Percentiles rank a stretch among this genome's conserved stretches.
Conservation (phyloP, 2,113 vertebrate species). For the Tachysurus fulvidraco region DNA sequence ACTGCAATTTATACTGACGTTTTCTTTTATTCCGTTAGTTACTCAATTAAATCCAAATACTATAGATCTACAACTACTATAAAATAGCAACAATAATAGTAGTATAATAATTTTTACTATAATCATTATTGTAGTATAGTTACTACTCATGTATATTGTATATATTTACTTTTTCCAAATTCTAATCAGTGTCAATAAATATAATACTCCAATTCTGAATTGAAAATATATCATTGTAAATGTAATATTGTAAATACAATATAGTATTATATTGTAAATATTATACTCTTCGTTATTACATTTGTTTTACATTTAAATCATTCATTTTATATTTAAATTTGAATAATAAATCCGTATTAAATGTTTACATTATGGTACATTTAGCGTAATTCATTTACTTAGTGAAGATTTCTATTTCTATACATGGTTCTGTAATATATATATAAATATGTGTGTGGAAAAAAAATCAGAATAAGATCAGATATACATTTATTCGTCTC, state of each 20-base stretch:
- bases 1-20: background rate
- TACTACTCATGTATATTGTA: too few relatives aligned
- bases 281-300: too few relatives aligned
- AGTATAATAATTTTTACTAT: background rate
- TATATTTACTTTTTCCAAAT: background rate
- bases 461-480: too few relatives aligned
- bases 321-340: too few relatives aligned
- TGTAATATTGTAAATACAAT: too few relatives aligned
- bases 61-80: background rate
- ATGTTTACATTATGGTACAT: background rate
- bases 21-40: background rate
- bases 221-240: too few relatives aligned
- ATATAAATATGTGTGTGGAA: background rate
- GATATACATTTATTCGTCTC: too few relatives aligned
- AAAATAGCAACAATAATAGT: background rate
- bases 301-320: too few relatives aligned
- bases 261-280: too few relatives aligned
- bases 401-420: background rate
- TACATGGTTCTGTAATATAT: constrained; percentile 7
- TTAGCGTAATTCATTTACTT: background rate
- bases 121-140: background rate
- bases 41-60: background rate
- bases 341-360: background rate
- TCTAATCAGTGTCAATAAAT: background rate
- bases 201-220: too few relatives aligned